Base-by-base conservation (phyloP, 2,888 invertebrate species). In the Craniophora ligustri region DNA sequence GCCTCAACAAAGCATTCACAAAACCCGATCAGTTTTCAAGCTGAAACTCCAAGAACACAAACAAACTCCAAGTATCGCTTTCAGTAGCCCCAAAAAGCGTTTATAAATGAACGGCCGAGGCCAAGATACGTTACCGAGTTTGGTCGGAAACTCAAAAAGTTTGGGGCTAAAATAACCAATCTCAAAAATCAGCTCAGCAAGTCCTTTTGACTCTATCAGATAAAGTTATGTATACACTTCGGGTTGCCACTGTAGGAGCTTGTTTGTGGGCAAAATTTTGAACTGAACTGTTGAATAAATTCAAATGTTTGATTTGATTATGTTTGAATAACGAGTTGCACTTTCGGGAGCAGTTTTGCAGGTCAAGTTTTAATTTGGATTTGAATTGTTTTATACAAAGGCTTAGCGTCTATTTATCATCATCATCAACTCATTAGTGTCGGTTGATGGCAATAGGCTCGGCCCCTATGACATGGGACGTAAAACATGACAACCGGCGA, bases 21-120 rank as follows among this genome's bases (percentile, higher is more conserved):
- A 54, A 40, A 38, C 45, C 35, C 48, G 45, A 58, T 61, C 55
- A 21, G 26, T 48, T 32, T 47, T 14, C n/a, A 31, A 56, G 41
- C 49, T 38, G 16, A 1, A 44, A 36, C 23, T 46, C 40, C 41
- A 42, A 56, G 23, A 39, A 35, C 15, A 54, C 47, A 53, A 66
- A 59, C 64, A 56, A 72, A 59, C 50, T 70, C 13, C 10, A 35
- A 58, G 58, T 72, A 59, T 64, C 72, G 15, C 32, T 65, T 64
- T 42, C 42, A 41, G 28, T 11, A 38, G 40, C n/a, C 39, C 18
- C 36, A 47, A 30, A 71, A 58, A 58, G 55, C 61, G 58, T 57
- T 61, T 48, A 50, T 67, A 58, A 61, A 60, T 58, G 64, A 32
- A 48, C 61, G n/a, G n/a, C n/a, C 15, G 35, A 36, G 55, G 21